Base-by-base conservation (phyloP, 2,797 vertebrate genomes). In the Molothrus aeneus region DNA sequence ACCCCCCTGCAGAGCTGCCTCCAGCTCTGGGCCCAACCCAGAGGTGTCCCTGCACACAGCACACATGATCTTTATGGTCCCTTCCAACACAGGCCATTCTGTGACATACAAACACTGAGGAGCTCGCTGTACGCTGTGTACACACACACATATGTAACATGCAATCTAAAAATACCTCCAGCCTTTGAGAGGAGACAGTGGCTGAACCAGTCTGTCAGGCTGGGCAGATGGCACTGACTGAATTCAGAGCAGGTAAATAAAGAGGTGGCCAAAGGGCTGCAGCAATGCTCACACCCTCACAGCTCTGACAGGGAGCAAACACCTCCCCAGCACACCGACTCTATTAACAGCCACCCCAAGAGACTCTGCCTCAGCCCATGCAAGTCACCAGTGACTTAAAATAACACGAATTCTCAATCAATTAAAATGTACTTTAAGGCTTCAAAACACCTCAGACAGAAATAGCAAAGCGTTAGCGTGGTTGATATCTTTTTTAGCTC, bases 151-250 rank as follows among this genome's bases (percentile, higher is more conserved):
- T 1, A 47, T 15, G 11, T 31, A 40, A 79, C 1, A 18, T 2
- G 12, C 47, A 59, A 75, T 43, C 93, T 90, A 94, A 85, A 91
- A 91, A 85, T 85, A 66, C 48, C 57, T 19, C 14, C 4, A n/a
- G 71, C 54, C 68, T 71, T 24, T 43, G 68, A 59, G 50, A 45
- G 11, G 9, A 73, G 82, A 13, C 71, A 66, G 91, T 17, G 25
- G 75, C 51, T 70, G 40, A 92, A 91, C 88, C 75, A 74, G 90
- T 91, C 81, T 53, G 68, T 66, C 66, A 47, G 74, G 84, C 68
- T 36, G 12, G 8, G 6, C 50, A 61, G 47, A 63, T 4, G 17
- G 66, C 84, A 83, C 75, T 4, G 42, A 20, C 28, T 24, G 43
- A 51, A 70, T 66, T 29, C 82, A 42, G 38, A 89, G 34, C 54